Percentiles rank a stretch among this genome's conserved stretches.
Evolutionary conservation across 2,888 invertebrate species (phyloP).

Genomic region (Agrotis ipsilon): DNA sequence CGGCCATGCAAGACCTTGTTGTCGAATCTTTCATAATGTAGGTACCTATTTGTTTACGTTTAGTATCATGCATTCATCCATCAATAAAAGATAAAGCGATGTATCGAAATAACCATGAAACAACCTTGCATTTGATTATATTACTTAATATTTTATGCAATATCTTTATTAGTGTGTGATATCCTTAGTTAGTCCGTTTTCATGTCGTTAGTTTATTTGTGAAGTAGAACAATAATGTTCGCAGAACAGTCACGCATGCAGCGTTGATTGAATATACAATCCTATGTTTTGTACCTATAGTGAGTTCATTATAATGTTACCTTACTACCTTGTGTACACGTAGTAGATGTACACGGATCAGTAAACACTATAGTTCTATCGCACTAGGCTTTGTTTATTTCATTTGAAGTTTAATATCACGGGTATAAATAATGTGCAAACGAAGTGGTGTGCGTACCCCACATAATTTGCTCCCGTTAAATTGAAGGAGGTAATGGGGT

Average conservation of each 20-base stretch:
- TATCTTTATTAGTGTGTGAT: neutral
- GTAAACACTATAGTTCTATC: slow-evolving; percentile 30
- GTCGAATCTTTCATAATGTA: slow-evolving; percentile 32
- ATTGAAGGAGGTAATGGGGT: slow-evolving; percentile 67
- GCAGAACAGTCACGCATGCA: slow-evolving; percentile 12
- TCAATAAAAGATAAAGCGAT: slow-evolving; percentile 46
- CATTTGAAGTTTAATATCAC: slow-evolving; percentile 29
- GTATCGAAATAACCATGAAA: slow-evolving; percentile 37
- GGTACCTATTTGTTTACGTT: slow-evolving; percentile 42
- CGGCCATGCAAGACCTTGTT: slow-evolving; percentile 36
- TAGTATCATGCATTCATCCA: slow-evolving; percentile 48
- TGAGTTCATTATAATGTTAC: slow-evolving; percentile 15
- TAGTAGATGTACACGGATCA: slow-evolving; percentile 17
- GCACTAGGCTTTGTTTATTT: slow-evolving; percentile 19
- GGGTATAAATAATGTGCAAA: slow-evolving; percentile 44
- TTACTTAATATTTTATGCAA: slow-evolving; percentile 37
- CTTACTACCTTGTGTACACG: slow-evolving; percentile 21
- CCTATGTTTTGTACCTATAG: neutral
- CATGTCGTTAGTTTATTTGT: slow-evolving; percentile 4
- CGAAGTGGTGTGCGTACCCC: slow-evolving; percentile 50
- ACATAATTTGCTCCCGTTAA: slow-evolving; percentile 62
- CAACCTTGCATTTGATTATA: slow-evolving; percentile 33
- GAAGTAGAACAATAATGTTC: slow-evolving; percentile 24
- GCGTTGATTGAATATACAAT: slow-evolving; percentile 12
- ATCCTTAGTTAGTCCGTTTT: neutral